Evolutionary conservation across 2,888 invertebrate genomes (phyloP).

Genomic region (Unio pictorum): DNA sequence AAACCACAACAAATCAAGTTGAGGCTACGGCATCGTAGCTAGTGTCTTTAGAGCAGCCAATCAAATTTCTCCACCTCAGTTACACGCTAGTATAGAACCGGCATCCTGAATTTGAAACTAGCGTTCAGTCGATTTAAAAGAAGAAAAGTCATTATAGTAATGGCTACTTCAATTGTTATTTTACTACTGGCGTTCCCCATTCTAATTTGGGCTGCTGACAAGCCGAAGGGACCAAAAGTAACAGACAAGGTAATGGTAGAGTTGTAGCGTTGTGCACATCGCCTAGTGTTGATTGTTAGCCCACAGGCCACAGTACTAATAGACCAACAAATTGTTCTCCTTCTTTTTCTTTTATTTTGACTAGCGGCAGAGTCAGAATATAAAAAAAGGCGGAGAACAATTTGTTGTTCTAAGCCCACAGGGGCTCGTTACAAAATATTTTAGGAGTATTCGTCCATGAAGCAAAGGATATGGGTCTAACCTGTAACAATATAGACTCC

Average conservation of each 20-base stretch:
- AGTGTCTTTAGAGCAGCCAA: constrained; percentile 5
- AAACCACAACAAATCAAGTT: no score
- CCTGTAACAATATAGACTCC: no score
- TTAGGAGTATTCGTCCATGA: no score
- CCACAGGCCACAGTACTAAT: no score
- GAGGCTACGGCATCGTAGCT: no score
- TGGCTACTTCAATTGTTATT: constrained; percentile 20
- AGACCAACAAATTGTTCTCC: no score
- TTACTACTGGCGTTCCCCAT: constrained; percentile 22
- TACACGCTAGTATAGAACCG: constrained; percentile 1
- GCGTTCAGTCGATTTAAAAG: neutral
- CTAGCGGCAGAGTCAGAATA: no score
- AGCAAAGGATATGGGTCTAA: no score
- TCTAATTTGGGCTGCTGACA: constrained; percentile 14
- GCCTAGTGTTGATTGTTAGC: neutral
- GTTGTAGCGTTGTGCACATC: neutral
- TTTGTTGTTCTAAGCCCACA: no score
- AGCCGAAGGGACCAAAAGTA: constrained; percentile 48
- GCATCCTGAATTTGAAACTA: neutral
- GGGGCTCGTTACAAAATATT: no score
- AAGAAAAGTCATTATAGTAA: constrained; percentile 12
- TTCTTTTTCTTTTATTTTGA: no score
- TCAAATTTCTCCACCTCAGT: constrained; percentile 19
- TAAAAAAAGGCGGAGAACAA: no score
- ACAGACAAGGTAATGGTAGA: constrained; percentile 38